Percentiles rank a stretch among this genome's conserved stretches.
Conservation (phyloP, 2,888 invertebrate species). For the Hesperia comma region DNA sequence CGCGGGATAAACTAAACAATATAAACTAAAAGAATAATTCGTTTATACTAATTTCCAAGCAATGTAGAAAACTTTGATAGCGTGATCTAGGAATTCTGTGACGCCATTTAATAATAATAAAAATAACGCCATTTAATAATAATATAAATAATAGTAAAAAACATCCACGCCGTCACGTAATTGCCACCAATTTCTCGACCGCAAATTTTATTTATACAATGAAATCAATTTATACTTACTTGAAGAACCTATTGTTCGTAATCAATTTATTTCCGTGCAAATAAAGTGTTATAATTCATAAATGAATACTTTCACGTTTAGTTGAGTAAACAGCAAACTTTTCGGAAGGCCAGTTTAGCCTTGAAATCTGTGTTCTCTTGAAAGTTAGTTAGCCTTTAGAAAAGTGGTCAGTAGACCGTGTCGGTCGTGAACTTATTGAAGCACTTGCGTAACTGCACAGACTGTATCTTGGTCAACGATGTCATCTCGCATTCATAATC, state of each 20-base stretch:
- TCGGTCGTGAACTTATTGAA: constrained; percentile 78
- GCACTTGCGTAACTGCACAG: constrained; percentile 41
- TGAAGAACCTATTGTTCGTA: constrained; percentile 1
- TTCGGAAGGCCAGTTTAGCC: constrained; percentile 52
- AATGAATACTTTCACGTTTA: constrained; percentile 22
- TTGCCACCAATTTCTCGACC: background rate
- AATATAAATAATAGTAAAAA: too few relatives aligned
- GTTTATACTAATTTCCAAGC: background rate
- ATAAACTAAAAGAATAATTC: too few relatives aligned
- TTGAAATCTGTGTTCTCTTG: constrained; percentile 70
- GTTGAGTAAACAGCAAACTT: constrained; percentile 28
- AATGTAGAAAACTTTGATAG: background rate
- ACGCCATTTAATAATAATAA: too few relatives aligned
- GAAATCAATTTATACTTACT: background rate
- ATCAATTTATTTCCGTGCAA: constrained; percentile 3
- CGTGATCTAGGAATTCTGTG: too few relatives aligned
- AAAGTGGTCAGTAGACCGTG: constrained; percentile 68
- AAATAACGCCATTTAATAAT: too few relatives aligned
- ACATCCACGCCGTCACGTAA: background rate
- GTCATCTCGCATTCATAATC: constrained; percentile 36
- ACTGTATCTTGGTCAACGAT: constrained; percentile 35
- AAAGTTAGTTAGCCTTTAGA: constrained; percentile 73
- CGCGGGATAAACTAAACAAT: too few relatives aligned
- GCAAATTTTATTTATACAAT: background rate
- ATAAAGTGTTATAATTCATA: constrained; percentile 24